Base-by-base conservation (phyloP, 2,797 vertebrate species). In the Limosa lapponica region DNA sequence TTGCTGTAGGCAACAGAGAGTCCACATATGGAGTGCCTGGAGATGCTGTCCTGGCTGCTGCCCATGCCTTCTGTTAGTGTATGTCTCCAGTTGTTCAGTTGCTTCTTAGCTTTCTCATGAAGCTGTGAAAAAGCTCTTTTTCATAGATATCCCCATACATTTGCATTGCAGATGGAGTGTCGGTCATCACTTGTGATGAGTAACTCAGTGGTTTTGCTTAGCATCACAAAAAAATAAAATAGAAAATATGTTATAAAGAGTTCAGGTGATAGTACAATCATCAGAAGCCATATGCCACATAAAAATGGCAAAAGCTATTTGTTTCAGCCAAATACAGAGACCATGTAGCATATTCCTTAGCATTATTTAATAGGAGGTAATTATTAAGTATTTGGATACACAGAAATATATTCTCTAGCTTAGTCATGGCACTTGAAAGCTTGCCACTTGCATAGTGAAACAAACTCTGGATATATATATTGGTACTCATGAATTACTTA, bases 31-130 rank as follows among this genome's bases (percentile, higher is more conserved):
- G 93, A 96, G 71, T 77, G 95, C 91, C 91, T 95, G 93, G 93
- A 96, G 94, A 96, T 75, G 90, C 94, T 95, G 88, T 95, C 91
- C 95, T 96, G 96, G 96, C 95, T 95, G 94, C 83, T 94, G 90
- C 93, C 91, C 91, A 82, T 94, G 91, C 96, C 95, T 96, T 97
- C 95, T 97, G 94, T 96, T 96, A 91, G 49, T 94, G 73, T 80
- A 27, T 77, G 86, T 90, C 90, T 96, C 95, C 95, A 96, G 96
- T 96, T 96, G 96, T 96, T 95, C 90, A 39, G 82, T 57, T 89
- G 48, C 71, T 93, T 95, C 94, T 95, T 95, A 90, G 57, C 52
- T 95, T 95, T 57, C 73, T 69, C 86, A n/a, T 8, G 70, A 95
- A 97, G 55, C 93, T 95, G 93, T 86, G 87, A 94, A 96, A 97